Conservation (phyloP, 2,113 vertebrate genomes). For the Osmerus mordax region DNA sequence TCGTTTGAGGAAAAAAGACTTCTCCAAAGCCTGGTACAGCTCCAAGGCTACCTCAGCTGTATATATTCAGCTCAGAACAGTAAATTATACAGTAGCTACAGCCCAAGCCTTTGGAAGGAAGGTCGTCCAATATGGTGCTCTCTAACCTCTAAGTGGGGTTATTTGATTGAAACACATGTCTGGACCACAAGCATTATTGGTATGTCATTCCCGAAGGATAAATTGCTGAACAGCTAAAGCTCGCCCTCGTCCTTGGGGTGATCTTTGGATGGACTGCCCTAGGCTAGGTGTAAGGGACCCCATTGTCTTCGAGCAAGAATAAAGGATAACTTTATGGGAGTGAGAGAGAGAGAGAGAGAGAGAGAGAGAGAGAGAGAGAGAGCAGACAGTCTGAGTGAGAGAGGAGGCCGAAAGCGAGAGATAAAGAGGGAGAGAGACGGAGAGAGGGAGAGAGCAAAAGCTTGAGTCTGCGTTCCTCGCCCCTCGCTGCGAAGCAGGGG, state of each 20-base stretch:
- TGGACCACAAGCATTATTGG: constrained; percentile 37
- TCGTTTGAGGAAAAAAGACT: background rate
- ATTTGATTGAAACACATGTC: constrained; percentile 46
- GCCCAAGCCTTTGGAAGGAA: constrained; percentile 45
- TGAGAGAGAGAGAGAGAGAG: background rate
- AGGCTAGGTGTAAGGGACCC: constrained; percentile 28
- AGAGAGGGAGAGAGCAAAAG: background rate
- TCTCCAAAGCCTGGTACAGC: background rate
- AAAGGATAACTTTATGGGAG: constrained; percentile 44
- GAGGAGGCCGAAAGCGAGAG: background rate
- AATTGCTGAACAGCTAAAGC: constrained; percentile 33
- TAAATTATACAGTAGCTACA: constrained; percentile 41
- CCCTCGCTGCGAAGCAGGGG: constrained; percentile 25
- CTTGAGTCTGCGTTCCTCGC: constrained; percentile 7
- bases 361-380: background rate
- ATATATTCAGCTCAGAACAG: constrained; percentile 16
- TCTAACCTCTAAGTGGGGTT: constrained; percentile 24
- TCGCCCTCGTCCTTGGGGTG: constrained; percentile 35
- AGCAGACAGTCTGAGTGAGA: background rate
- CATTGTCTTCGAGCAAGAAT: constrained; percentile 53
- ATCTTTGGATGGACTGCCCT: constrained; percentile 36
- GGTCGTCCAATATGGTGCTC: constrained; percentile 45
- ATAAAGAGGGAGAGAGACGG: background rate
- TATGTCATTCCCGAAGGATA: constrained; percentile 42
- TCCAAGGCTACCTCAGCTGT: background rate